Percentiles rank a stretch among this genome's conserved stretches.
Conservation (phyloP, 1,140 invertebrate species). For the Nixonia krombeini region DNA sequence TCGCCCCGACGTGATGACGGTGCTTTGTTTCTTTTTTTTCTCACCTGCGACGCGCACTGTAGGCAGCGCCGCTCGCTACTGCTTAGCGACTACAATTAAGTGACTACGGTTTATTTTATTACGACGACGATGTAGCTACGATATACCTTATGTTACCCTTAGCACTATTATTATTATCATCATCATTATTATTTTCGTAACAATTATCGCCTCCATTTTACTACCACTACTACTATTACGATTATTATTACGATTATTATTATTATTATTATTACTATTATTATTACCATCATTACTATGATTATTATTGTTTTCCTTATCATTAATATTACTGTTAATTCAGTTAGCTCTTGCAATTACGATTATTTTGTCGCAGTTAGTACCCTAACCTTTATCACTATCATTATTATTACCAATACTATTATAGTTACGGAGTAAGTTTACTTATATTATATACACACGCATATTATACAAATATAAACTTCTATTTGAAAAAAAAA, state of each 20-base stretch:
- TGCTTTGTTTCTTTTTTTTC: conserved; percentile 68
- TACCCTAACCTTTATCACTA: too few relatives aligned
- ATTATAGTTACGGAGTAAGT: conserved; percentile 54
- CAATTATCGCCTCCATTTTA: conserved; percentile 48
- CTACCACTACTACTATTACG: conserved; percentile 44
- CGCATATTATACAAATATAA: conserved; percentile 59
- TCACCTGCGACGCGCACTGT: conserved; percentile 18
- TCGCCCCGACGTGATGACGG: conserved; percentile 68
- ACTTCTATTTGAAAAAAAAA: conserved; percentile 61
- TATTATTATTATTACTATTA: conserved; percentile 40
- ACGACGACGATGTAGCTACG: conserved; percentile 23
- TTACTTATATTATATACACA: conserved; percentile 57
- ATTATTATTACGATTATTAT: conserved; percentile 42
- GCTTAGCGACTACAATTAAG: conserved; percentile 18
- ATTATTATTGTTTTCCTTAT: conserved; percentile 38
- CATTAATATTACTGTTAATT: conserved; percentile 42
- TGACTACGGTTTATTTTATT: conserved; percentile 38
- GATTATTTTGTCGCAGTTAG: too few relatives aligned
- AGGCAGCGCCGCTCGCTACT: conserved; percentile 17
- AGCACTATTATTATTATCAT: conserved; percentile 40
- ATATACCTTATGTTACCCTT: conserved; percentile 28
- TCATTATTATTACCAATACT: conserved; percentile 42
- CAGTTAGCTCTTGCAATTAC: too few relatives aligned
- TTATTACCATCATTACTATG: conserved; percentile 41
- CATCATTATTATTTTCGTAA: conserved; percentile 46